Conservation (phyloP, 2,113 vertebrate genomes). For the Brachypteracias leptosomus region DNA sequence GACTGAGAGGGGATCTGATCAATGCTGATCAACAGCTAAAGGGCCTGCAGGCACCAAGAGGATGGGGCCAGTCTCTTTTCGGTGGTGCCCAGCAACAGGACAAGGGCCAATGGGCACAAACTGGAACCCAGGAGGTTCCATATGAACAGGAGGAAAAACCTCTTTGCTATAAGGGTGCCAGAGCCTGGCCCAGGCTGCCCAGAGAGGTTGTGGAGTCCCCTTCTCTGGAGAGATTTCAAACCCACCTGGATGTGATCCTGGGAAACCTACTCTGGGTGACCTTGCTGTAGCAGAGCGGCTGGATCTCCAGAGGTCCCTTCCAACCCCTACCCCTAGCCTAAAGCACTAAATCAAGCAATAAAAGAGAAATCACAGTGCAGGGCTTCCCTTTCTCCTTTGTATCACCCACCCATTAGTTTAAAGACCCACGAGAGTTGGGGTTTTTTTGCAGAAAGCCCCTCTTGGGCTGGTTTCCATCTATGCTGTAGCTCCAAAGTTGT, state of each 20-base stretch:
- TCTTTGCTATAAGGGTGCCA: neutral
- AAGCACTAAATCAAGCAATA: neutral
- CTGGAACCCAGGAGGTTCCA: neutral
- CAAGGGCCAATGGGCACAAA: neutral
- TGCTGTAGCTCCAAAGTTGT: neutral
- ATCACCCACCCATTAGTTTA: neutral
- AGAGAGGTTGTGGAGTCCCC: neutral
- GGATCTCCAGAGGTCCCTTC: neutral
- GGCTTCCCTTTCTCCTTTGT: neutral
- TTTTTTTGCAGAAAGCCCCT: neutral
- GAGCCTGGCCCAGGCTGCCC: neutral
- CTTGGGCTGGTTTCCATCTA: neutral
- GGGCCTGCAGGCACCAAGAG: neutral
- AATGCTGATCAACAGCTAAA: neutral
- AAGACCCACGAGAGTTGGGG: neutral
- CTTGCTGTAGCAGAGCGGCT: too few species aligned
- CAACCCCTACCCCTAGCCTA: neutral
- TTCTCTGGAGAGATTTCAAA: neutral
- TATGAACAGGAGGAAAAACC: neutral
- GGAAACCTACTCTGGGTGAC: neutral
- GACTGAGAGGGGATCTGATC: neutral
- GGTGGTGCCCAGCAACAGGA: neutral
- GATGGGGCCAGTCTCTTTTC: neutral
- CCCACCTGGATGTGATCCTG: neutral
- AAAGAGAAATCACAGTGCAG: neutral